Percentiles rank a stretch among this genome's conserved stretches.
Evolutionary conservation across 2,888 invertebrate genomes (phyloP).

Genomic region (Lasius platythorax): DNA sequence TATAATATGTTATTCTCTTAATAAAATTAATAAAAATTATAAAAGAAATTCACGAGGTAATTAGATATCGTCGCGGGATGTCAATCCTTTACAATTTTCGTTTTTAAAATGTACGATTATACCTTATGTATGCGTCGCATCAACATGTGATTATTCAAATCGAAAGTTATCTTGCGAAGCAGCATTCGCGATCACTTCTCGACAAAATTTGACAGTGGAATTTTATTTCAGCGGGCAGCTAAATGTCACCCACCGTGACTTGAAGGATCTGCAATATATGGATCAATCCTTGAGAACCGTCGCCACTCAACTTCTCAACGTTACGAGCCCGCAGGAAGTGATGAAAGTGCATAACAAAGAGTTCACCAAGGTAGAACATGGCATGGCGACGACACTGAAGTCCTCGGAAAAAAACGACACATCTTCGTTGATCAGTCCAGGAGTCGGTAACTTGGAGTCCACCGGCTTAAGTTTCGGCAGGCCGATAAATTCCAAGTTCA

Average conservation of each 20-base stretch:
- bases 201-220: slow-evolving; percentile 28
- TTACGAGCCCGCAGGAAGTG: slow-evolving; percentile 71
- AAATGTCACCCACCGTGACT: slow-evolving; percentile 70
- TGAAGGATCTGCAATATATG: slow-evolving; percentile 82
- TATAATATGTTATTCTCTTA: not conserved
- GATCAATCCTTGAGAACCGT: slow-evolving; percentile 83
- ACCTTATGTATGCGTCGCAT: not conserved
- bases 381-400: slow-evolving; percentile 53
- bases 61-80: not conserved
- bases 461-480: slow-evolving; percentile 77
- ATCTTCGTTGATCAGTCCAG: slow-evolving; percentile 60
- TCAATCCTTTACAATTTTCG: not conserved
- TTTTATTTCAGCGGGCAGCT: slow-evolving; percentile 84
- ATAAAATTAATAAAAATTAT: slow-evolving; percentile 5
- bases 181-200: not conserved
- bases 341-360: slow-evolving; percentile 45
- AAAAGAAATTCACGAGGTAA: not conserved
- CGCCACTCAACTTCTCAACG: slow-evolving; percentile 84
- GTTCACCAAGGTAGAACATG: slow-evolving; percentile 8
- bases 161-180: not conserved
- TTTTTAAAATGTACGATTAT: not conserved
- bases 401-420: slow-evolving; percentile 58
- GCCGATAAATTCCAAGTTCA: slow-evolving; percentile 83
- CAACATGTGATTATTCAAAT: not conserved
- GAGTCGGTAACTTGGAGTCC: slow-evolving; percentile 67